Base-by-base conservation (phyloP, 2,113 vertebrate genomes). In the Strix uralensis region DNA sequence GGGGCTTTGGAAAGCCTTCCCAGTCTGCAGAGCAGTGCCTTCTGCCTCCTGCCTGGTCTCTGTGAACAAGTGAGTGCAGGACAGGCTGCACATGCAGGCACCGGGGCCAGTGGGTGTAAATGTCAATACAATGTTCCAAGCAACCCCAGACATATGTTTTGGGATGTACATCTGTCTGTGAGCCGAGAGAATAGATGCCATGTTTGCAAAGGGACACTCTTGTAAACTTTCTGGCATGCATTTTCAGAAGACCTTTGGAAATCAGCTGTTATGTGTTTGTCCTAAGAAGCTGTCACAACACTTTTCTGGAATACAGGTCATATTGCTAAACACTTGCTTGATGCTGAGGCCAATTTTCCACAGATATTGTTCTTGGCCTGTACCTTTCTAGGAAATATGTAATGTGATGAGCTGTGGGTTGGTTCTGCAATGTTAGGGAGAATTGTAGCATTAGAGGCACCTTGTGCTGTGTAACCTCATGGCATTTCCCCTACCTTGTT, bases 181-280 rank as follows among this genome's bases (percentile, higher is more conserved):
- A 89, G 57, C 44, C 0, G 20, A 67, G 59, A 29, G 8, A 49
- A 92, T 49, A 40, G 65, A 71, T 74, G 58, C 54, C 40, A 36
- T 7, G 3, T 52, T 77, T 86, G 72, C 36, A 63, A 59, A 86
- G 16, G 79, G 69, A 89, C 8, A 8, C 32, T 51, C 61, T 11
- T 9, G 32, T 44, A 59, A 82, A 55, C 52, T 92, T 71, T 14
- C 71, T 67, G 63, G 80, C 55, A 38, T 4, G 36, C 6, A 26
- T 74, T 88, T 92, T 84, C 77, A 75, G 73, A 69, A 79, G 83
- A 86, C 55, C 69, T 86, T 82, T 77, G 84, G 58, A 94, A 94
- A 90, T 81, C 59, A 49, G 32, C 52, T 73, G 59, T 88, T 83
- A 30, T 21, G 25, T 54, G 69, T 78, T 90, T 70, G 55, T 52